Evolutionary conservation across 2,888 invertebrate genomes (phyloP).

Genomic region (Megaustenia siamemsis): DNA sequence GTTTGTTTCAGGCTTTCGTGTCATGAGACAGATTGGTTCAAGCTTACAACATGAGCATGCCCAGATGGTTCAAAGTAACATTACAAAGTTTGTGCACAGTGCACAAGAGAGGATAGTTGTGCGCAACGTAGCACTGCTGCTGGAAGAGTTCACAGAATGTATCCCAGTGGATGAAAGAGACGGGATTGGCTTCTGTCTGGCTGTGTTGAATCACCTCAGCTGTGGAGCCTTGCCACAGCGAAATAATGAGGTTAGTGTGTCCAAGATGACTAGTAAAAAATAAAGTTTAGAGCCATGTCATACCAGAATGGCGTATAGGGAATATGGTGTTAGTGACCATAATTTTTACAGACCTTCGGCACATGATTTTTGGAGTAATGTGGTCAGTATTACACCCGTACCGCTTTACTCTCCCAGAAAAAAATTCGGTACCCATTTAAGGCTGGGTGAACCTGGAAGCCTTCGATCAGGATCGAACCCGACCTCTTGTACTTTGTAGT

Average conservation of each 20-base stretch:
- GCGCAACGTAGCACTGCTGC: constrained; percentile 56
- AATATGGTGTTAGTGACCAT: too few species aligned
- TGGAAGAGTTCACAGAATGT: constrained; percentile 69
- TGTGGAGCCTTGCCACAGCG: neutral
- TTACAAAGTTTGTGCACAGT: constrained; percentile 11
- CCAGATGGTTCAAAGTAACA: constrained; percentile 16
- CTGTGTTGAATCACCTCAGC: constrained; percentile 65
- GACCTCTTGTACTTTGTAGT: too few species aligned
- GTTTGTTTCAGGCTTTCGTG: constrained; percentile 28
- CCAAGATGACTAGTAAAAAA: too few species aligned
- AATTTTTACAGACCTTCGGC: too few species aligned
- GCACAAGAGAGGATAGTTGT: neutral
- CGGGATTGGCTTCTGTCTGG: constrained; percentile 65
- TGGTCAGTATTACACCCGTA: too few species aligned
- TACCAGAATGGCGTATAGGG: too few species aligned
- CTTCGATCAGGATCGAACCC: too few species aligned
- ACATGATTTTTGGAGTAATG: too few species aligned
- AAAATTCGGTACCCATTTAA: too few species aligned
- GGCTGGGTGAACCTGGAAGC: too few species aligned
- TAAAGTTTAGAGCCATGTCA: too few species aligned
- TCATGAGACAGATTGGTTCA: neutral
- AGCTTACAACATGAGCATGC: constrained; percentile 15
- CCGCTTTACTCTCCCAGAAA: too few species aligned
- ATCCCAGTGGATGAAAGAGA: constrained; percentile 67
- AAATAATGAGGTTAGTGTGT: constrained; percentile 22